phyloP scores from a whole-genome alignment of 2,888 invertebrate species.

The Cryptops parisi region DNA sequence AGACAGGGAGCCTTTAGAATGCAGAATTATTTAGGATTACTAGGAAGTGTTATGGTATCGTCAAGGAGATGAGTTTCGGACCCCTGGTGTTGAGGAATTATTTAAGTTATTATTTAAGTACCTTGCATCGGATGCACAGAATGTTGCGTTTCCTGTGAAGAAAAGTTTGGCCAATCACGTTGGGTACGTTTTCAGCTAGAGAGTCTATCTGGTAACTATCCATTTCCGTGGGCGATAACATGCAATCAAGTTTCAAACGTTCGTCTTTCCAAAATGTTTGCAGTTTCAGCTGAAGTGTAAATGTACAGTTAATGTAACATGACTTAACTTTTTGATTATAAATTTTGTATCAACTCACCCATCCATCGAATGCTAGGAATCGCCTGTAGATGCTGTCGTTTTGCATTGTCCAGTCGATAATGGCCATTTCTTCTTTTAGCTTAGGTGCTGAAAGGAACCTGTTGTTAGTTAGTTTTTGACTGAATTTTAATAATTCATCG shows the following conservation, averaged over 20 bases:
- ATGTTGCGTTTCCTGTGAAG: conserved; percentile 44
- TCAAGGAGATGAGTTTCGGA: too few species aligned
- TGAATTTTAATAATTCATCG: too few species aligned
- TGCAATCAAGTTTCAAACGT: conserved; percentile 7
- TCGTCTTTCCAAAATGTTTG: conserved; percentile 10
- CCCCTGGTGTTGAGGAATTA: too few species aligned
- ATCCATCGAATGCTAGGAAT: conserved; percentile 27
- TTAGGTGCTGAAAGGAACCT: conserved; percentile 26
- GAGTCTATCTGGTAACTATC: neutral
- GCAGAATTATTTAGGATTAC: too few species aligned
- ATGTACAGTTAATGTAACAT: neutral
- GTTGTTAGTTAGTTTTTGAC: too few species aligned
- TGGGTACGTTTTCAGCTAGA: conserved; percentile 8
- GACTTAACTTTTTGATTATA: neutral
- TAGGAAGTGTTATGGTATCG: too few species aligned
- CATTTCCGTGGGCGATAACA: conserved; percentile 2
- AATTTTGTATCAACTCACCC: conserved; percentile 23
- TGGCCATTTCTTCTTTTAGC: conserved; percentile 22
- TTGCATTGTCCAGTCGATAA: conserved; percentile 29
- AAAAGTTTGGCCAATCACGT: conserved; percentile 39
- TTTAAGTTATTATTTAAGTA: too few species aligned
- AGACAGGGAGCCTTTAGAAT: too few species aligned
- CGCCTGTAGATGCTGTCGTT: conserved; percentile 27
- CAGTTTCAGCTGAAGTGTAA: conserved; percentile 16
- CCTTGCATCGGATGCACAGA: conserved; percentile 50